These are phyloP conservation scores for Chelon auratus DNA, from an alignment of 2,797 vertebrate genomes.

Conservation along the genomic window DNA sequence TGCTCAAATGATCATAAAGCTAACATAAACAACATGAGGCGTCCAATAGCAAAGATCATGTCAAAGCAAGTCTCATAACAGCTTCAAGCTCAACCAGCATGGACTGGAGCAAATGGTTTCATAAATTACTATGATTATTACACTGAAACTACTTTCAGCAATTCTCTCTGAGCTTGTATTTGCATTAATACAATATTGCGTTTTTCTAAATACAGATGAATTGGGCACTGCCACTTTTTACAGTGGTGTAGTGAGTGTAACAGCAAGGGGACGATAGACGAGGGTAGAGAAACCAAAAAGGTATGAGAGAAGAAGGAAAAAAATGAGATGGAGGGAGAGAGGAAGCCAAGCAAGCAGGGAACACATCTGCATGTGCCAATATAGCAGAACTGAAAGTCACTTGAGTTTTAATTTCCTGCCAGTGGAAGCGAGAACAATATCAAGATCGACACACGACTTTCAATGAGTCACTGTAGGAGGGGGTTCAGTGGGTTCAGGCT, in stretches of 20 bases:
- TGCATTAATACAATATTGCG: slow-evolving; percentile 20
- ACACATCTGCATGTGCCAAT: slow-evolving; percentile 57
- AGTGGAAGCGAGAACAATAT: slow-evolving; percentile 70
- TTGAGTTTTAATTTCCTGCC: slow-evolving; percentile 78
- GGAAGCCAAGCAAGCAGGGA: slow-evolving; percentile 29
- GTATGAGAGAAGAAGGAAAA: slow-evolving; percentile 21
- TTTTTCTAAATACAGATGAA: background rate
- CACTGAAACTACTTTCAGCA: background rate
- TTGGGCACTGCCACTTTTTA: background rate
- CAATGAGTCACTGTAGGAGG: slow-evolving; percentile 70
- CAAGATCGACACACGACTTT: slow-evolving; percentile 71
- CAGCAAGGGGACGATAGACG: background rate
- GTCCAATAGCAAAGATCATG: slow-evolving; percentile 10
- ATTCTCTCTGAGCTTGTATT: slow-evolving; percentile 19
- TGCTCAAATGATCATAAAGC: slow-evolving; percentile 25
- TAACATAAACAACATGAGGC: background rate
- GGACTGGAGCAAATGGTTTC: slow-evolving; percentile 3
- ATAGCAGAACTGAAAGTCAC: slow-evolving; percentile 55
- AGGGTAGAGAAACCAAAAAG: slow-evolving; percentile 9
- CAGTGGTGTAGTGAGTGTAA: background rate
- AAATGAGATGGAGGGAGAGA: slow-evolving; percentile 11
- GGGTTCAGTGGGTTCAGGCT: slow-evolving; percentile 59
- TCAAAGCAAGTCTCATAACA: slow-evolving; percentile 29
- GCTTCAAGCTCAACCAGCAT: slow-evolving; percentile 11
- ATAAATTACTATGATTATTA: slow-evolving; percentile 28